Base-by-base conservation (phyloP, 2,797 vertebrate genomes). In the Sebastes trivittatus region DNA sequence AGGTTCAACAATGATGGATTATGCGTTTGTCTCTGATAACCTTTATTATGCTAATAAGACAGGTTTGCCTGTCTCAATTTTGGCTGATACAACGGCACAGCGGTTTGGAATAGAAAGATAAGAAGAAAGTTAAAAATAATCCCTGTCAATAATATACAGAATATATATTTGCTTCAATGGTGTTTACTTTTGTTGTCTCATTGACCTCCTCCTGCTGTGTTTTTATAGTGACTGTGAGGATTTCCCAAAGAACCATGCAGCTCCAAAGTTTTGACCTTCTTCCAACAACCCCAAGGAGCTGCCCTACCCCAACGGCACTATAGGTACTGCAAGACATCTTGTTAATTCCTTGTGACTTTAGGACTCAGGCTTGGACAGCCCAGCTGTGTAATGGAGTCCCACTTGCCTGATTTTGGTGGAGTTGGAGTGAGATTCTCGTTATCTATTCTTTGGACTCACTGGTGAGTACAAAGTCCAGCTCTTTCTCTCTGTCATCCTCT, bases 221-320 rank as follows among this genome's bases (percentile, higher is more conserved):
- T 80, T 70, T 78, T 72, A 27, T 84, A 99, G 98, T 91, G 97
- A 99, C 84, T 99, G 97, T 90, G 98, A 99, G 89, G 98, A 99
- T 59, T 99, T 99, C 82, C 88, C 96, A 74, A 99, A 97, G 95
- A 99, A 99, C 92, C 98, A 99, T 25, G 80, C 97, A 30, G 96
- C 98, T 77, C 98, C 68, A 99, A 98, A 95, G 98, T 99, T 54
- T 94, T 99, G 87, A 98, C 98, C 0, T 99, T 99, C 93, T 99
- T 97, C 92, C 96, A 97, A 93, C 82, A 96, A 87, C 73, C 95
- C 93, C 14, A 98, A 98, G 92, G 97, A 98, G 83, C 83, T 99
- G 83, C 96, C 97, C 6, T 97, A 97, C 82, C 97, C 98, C 30
- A 96, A 95, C 77, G 91, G 96, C 85, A 93, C 96, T 64, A 97